Percentiles rank a stretch among this genome's conserved stretches.
Evolutionary conservation across 2,113 vertebrate species (phyloP).

Genomic region (Albula goreensis): DNA sequence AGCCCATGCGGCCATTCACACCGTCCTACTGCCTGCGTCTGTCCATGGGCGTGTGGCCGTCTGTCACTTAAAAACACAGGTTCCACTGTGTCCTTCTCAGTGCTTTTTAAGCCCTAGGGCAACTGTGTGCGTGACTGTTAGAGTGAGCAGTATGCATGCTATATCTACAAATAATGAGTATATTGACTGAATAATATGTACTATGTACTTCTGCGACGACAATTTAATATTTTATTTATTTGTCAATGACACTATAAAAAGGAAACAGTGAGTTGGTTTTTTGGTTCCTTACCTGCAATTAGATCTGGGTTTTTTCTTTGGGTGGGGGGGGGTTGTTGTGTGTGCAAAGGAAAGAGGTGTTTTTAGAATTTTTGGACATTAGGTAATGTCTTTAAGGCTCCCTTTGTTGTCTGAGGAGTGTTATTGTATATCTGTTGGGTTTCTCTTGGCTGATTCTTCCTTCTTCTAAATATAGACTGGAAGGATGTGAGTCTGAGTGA

Average conservation of each 20-base stretch:
- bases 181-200: too few relatives aligned
- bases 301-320: background rate
- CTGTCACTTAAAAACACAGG: background rate
- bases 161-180: background rate
- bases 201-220: too few relatives aligned
- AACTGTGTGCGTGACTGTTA: too few relatives aligned
- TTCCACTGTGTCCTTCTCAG: constrained; percentile 14
- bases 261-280: background rate
- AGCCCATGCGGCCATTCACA: too few relatives aligned
- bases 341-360: background rate
- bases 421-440: background rate
- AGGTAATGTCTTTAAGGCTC: constrained; percentile 4
- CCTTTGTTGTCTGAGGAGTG: constrained; percentile 24
- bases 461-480: background rate
- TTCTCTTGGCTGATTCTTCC: background rate
- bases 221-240: background rate
- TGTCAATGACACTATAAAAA: background rate
- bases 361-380: background rate
- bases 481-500: constrained; percentile 6
- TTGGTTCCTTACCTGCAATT: background rate
- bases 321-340: background rate
- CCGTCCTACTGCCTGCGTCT: too few relatives aligned
- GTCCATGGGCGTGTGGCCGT: too few relatives aligned
- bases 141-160: too few relatives aligned
- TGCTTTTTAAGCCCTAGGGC: background rate